Conservation (phyloP, 2,888 invertebrate species). For the Coleophora deauratella region DNA sequence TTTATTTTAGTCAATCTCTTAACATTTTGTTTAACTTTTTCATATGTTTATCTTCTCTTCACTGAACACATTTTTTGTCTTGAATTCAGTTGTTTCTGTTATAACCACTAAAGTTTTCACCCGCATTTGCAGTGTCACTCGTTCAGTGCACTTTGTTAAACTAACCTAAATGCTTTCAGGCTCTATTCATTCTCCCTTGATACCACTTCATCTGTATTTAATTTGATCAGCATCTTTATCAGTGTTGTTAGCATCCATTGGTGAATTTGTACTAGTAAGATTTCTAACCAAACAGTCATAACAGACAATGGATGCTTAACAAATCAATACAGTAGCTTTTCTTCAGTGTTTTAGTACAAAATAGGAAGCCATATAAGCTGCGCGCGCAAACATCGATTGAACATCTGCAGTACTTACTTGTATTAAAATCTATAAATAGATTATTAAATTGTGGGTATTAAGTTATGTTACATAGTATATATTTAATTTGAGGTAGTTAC, state of each 20-base stretch:
- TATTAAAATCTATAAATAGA: slow-evolving; percentile 38
- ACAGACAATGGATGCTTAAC: slow-evolving; percentile 21
- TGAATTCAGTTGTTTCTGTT: neutral
- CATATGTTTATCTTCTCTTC: neutral
- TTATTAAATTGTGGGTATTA: slow-evolving; percentile 53
- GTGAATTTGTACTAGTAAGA: slow-evolving; percentile 6
- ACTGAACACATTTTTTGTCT: neutral
- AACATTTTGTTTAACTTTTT: too few species aligned
- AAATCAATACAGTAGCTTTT: slow-evolving; percentile 1
- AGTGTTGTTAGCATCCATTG: slow-evolving; percentile 12
- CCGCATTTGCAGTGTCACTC: neutral
- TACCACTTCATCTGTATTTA: slow-evolving; percentile 12
- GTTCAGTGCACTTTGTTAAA: slow-evolving; percentile 16
- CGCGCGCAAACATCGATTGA: slow-evolving; percentile 65
- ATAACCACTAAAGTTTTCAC: neutral
- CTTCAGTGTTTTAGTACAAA: slow-evolving; percentile 5
- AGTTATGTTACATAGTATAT: slow-evolving; percentile 24
- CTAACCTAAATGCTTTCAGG: slow-evolving; percentile 27
- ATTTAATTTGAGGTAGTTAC: slow-evolving; percentile 2
- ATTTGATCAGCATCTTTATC: slow-evolving; percentile 1
- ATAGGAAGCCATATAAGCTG: slow-evolving; percentile 47
- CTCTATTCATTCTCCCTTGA: slow-evolving; percentile 9
- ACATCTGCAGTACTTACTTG: slow-evolving; percentile 19
- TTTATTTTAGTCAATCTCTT: too few species aligned
- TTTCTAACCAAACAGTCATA: neutral